Evolutionary conservation across 2,888 invertebrate species (phyloP), one percentile per base, ranked within the genome.

Genomic region (Rhamphomyia laevipes): DNA sequence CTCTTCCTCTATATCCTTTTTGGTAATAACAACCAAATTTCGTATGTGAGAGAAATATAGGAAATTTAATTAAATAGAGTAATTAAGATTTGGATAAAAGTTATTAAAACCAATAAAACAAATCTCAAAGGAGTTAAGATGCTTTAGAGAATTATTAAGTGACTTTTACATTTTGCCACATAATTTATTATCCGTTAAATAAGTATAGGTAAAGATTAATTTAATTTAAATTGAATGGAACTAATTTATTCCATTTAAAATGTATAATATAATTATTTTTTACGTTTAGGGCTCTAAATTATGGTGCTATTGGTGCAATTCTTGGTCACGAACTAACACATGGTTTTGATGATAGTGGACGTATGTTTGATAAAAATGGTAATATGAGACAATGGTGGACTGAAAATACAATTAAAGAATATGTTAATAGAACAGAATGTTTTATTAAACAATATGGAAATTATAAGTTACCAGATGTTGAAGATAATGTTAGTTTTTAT

Each of bases 341-440:
- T 59, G 80, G 80, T 4, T 71, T 70, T 48, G 70, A 69, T 52
- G 68, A 70, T 52, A 70, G 63, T 52, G 71, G 93, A 13, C 78
- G 90, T 45, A 82, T 85, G 61, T 92, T 84, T 60, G 91, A 94
- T 64, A 84, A 83, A 61, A 74, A 80, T 56, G 94, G 94, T 12
- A 90, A 90, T 68, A 74, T 87, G 59, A 70, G 83, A n/a, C 84
- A 87, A 52, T 94, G 93, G 93, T 94, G 93, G 93, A 81, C 82
- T 2, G 83, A 86, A 57, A 71, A 73, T 41, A 90, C 91, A 0
- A 80, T 87, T 43, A 69, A 74, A 13, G 80, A 81, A 17, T 95
- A 89, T 65, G 77, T 82, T 46, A 78, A 84, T 55, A 80, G 82
- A 61, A 82, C 87, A 0, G 72, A 82, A 53, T 95, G 94, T 64